Evolutionary conservation across 2,797 vertebrate species (phyloP).

Genomic region (Strix occidentalis): DNA sequence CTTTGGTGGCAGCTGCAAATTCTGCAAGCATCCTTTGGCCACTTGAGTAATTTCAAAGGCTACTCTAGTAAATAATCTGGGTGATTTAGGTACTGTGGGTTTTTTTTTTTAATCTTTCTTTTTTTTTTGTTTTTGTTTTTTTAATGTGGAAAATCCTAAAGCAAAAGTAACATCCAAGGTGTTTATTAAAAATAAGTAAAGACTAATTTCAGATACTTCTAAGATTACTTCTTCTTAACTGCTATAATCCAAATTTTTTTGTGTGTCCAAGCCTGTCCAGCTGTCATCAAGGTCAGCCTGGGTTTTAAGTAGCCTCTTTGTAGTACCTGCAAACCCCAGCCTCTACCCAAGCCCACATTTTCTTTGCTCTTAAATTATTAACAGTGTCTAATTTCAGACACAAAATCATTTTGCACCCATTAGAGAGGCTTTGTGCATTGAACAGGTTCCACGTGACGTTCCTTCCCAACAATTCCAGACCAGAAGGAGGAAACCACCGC

Average conservation of each 20-base stretch:
- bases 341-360: neutral
- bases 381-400: neutral
- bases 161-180: neutral
- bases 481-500: neutral
- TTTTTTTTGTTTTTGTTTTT: too few species aligned
- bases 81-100: too few species aligned
- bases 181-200: neutral
- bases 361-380: neutral
- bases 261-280: neutral
- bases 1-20: neutral
- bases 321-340: neutral
- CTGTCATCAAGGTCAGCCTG: neutral
- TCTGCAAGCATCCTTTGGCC: neutral
- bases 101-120: too few species aligned
- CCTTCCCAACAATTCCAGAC: neutral
- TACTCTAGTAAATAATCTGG: neutral
- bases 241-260: neutral
- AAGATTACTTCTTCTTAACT: neutral
- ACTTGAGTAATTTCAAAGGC: neutral
- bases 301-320: neutral
- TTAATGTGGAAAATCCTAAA: neutral
- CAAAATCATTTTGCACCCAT: neutral
- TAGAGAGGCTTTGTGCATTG: neutral
- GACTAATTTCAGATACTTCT: neutral
- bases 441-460: neutral